A percentile compares a stretch with the other conserved stretches of the same genome.
Evolutionary conservation across 2,888 invertebrate species (phyloP).

Genomic region (Torymus texanus): DNA sequence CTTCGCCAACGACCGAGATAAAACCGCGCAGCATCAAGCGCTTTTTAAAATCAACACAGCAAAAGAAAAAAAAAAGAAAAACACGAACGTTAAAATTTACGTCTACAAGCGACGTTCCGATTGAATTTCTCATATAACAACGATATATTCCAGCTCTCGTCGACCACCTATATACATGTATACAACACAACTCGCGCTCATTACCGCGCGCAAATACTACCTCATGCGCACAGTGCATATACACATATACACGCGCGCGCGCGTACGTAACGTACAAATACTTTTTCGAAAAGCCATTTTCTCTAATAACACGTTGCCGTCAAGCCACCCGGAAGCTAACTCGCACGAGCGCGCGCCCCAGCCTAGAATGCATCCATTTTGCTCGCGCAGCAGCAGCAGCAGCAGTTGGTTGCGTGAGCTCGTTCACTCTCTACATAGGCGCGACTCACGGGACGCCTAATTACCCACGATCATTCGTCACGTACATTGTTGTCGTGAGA

Average conservation of each 20-base stretch:
- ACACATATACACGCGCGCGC: not conserved
- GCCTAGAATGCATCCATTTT: constrained; percentile 37
- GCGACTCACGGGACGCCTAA: constrained; percentile 18
- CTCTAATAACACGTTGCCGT: constrained; percentile 41
- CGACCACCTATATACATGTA: too few species aligned
- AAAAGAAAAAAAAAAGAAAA: too few species aligned
- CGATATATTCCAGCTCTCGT: not conserved
- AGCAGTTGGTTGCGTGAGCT: constrained; percentile 15
- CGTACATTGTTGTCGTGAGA: constrained; percentile 41
- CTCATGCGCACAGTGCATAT: not conserved
- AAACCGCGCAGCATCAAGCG: too few species aligned
- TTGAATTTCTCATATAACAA: not conserved
- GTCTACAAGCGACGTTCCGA: too few species aligned
- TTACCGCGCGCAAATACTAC: too few species aligned
- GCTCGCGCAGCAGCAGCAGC: constrained; percentile 4
- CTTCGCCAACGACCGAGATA: not conserved
- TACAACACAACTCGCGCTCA: too few species aligned
- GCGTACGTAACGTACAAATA: constrained; percentile 18
- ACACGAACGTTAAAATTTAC: too few species aligned
- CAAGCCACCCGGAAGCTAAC: constrained; percentile 47
- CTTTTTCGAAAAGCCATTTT: constrained; percentile 45
- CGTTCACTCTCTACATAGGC: too few species aligned
- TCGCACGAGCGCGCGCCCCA: too few species aligned
- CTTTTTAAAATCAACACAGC: too few species aligned
- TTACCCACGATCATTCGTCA: constrained; percentile 49